These are phyloP conservation scores for Holcopasites calliopsidis DNA, from an alignment of 1,140 invertebrate genomes.

Conservation along the genomic window DNA sequence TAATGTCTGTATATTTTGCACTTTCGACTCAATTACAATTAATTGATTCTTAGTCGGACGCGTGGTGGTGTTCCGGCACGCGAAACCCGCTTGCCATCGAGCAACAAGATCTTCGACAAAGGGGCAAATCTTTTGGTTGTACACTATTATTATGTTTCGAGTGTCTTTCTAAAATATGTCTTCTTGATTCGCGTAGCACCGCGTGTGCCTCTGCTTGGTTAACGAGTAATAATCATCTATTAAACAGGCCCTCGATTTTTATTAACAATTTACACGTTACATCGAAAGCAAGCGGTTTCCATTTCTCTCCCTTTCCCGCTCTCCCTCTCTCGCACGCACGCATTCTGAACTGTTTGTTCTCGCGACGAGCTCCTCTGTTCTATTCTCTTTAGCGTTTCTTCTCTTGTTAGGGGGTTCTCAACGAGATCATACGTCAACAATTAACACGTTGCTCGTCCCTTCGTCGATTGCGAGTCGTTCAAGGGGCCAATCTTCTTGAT, in stretches of 20 bases:
- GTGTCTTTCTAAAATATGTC: conserved; percentile 10
- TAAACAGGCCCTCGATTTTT: neutral
- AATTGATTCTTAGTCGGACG: conserved; percentile 59
- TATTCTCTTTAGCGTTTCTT: neutral
- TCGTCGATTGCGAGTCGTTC: conserved; percentile 29
- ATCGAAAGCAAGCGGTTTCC: conserved; percentile 15
- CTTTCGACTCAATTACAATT: conserved; percentile 71
- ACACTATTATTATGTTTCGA: neutral
- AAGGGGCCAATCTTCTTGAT: neutral
- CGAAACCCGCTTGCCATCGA: conserved; percentile 20
- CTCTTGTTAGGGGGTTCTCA: conserved; percentile 32
- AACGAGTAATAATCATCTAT: neutral
- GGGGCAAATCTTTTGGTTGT: neutral
- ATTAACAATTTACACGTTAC: neutral
- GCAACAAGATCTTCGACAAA: conserved; percentile 7
- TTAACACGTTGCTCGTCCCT: conserved; percentile 52
- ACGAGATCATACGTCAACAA: conserved; percentile 58
- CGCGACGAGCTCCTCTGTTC: conserved; percentile 10
- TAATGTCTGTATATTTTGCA: conserved; percentile 75
- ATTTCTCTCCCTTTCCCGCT: neutral
- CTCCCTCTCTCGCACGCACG: neutral
- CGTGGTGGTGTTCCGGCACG: conserved; percentile 7
- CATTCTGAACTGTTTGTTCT: conserved; percentile 10
- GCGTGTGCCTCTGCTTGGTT: neutral
- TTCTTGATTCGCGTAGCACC: neutral